Base-by-base conservation (phyloP, 2,113 vertebrate genomes). In the Loxodonta africana region DNA sequence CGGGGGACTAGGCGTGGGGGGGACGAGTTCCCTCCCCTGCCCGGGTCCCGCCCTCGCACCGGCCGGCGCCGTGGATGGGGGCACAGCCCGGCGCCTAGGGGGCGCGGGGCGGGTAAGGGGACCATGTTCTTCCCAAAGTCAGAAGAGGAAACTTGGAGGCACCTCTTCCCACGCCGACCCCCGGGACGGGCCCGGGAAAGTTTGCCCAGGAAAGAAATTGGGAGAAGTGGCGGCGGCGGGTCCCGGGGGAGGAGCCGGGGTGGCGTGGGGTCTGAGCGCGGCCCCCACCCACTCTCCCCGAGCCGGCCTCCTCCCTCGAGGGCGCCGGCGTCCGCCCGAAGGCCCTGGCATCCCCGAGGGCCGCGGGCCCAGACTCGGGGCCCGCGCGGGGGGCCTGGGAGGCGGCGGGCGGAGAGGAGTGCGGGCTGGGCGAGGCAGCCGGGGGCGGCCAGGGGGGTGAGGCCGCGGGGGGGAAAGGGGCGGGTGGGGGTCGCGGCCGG, bases 171-270 rank as follows among this genome's bases (percentile, higher is more conserved):
- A 44, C 17, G 0, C 33, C 77, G 88, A 94, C 96, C 96, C 96
- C 96, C 63, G 57, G 91, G 88, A 82, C 84, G 0, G 87, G 96
- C 94, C 95, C 60, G 26, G 82, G 92, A 98, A 98, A 98, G 97
- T 98, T 98, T 97, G 92, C 83, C 95, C 51, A 6, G 83, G 91
- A 84, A 67, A 87, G 67, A 82, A 76, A 80, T 67, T 21, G 74
- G 84, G 95, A 86, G 74, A 97, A 95, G 69, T 12, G 15, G 97
- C 67, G 48, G 48, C 48, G 26, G 94, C 85, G 63, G 63, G 71
- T 94, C 90, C 88, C 76, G 10, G 85, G 90, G 95, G 96, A 95
- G 90, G 95, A 91, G 94, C 74, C 46, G 60, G n/a, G 90, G 78
- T 15, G 92, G 92, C 51, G 83, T 71, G 57, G 92, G 96, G 82